phyloP scores from a whole-genome alignment of 2,113 vertebrate species.

The Pontoporia blainvillei region DNA sequence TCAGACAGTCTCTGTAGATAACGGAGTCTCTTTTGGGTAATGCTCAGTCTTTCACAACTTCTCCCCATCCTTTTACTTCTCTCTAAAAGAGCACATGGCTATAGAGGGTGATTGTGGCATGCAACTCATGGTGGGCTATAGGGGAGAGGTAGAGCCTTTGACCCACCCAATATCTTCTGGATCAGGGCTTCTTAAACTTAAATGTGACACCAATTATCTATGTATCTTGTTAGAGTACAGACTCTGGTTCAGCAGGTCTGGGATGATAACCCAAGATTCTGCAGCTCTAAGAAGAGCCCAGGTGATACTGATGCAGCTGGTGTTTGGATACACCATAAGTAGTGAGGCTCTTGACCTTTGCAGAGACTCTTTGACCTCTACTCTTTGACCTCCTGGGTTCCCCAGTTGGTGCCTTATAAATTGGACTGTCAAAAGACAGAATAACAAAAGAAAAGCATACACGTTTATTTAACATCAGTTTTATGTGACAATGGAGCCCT shows the following conservation, averaged over 20 bases:
- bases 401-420: neutral
- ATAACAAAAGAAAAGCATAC: neutral
- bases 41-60: neutral
- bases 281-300: too few relatives aligned
- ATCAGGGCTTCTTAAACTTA: neutral
- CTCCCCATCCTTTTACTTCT: neutral
- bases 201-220: neutral
- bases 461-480: neutral
- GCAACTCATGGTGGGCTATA: neutral
- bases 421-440: neutral
- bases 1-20: neutral
- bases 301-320: neutral
- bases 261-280: too few relatives aligned
- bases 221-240: neutral
- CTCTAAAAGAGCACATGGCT: neutral
- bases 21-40: neutral
- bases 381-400: neutral
- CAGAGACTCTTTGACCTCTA: neutral
- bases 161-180: neutral
- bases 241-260: neutral
- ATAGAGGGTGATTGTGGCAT: neutral
- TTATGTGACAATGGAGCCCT: neutral
- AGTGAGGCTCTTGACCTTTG: neutral
- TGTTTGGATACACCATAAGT: neutral
- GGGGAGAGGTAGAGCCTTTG: neutral